Base-by-base conservation (phyloP, 2,113 vertebrate species). In the Hiodon alosoides region DNA sequence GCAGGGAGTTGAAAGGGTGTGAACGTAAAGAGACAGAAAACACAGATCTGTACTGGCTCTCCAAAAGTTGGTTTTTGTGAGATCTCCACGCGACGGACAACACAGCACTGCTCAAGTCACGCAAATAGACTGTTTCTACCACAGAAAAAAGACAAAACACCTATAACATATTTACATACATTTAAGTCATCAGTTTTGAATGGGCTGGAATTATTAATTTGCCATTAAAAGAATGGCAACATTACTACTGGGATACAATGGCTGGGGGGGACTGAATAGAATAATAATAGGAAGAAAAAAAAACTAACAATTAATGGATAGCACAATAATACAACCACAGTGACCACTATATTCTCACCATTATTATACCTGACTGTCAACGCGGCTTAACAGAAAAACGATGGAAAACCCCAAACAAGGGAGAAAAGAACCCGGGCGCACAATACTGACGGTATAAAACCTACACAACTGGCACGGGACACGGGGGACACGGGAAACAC, bases 401-500 rank as follows among this genome's bases (percentile, higher is more conserved):
- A 16, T 48, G 54, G 70, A 7, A 52, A 71, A 14, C 70, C 46
- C 31, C 55, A 58, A 50, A 69, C 70, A 71, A 69, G 47, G 61
- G 16, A 66, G 66, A 52, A 71, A 11, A 58, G 10, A 60, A 31
- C 84, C 87, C 82, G 74, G 77, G 87, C 83, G 86, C 86, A 82
- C 81, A 81, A 76, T 85, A 87, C 85, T 85, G 67, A 79, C 59
- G 59, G 53, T 70, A 62, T 31, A 31, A 31, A 31, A 31, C 31
- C 31, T 31, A 31, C 31, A 31, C 31, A 31, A 31, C 31, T 31
- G 31, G 31, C 31, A 31, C 2, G 67, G 68, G 83, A 78, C 83
- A 87, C 78, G 81, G 70, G 67, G 80, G 82, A 78, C 87, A 79
- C 77, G 81, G 81, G 81, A 83, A 80, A 77, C 80, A 78, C 79